These are phyloP conservation scores for Stomatorhinus walkeri DNA, from an alignment of 2,797 vertebrate species.

Conservation along the genomic window DNA sequence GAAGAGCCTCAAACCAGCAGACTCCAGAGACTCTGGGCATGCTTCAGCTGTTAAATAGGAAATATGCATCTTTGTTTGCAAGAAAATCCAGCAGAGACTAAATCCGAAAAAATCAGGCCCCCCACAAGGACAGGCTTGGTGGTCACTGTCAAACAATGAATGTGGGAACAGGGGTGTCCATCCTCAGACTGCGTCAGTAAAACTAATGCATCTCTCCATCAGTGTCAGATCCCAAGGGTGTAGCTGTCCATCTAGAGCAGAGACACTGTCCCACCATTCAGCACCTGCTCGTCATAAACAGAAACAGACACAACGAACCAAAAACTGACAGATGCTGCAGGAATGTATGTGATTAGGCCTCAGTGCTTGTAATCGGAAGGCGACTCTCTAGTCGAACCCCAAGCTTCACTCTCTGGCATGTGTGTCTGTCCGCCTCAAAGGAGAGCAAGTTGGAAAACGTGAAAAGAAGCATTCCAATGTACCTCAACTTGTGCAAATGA, in stretches of 20 bases:
- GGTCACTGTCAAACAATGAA: not conserved
- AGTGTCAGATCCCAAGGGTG: not conserved
- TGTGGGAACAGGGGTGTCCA: not conserved
- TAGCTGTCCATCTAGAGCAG: not conserved
- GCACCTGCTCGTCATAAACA: not conserved
- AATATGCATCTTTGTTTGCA: not conserved
- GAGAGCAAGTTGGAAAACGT: not conserved
- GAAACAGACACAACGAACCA: not conserved
- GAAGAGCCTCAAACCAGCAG: not conserved
- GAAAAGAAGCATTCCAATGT: not conserved
- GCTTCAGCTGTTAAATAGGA: not conserved
- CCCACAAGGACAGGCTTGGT: not conserved
- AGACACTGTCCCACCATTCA: not conserved
- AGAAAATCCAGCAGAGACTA: not conserved
- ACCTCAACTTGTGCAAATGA: not conserved
- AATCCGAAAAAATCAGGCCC: not conserved
- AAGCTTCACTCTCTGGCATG: not conserved
- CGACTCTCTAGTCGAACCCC: not conserved
- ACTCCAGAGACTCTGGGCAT: not conserved
- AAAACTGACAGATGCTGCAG: not conserved
- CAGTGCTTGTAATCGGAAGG: not conserved
- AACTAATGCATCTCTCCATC: not conserved
- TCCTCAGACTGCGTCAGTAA: not conserved
- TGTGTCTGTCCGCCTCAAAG: not conserved
- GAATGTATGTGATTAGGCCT: not conserved